Evolutionary conservation across 1,140 invertebrate species (phyloP).

Genomic region (Microplitis mediator): DNA sequence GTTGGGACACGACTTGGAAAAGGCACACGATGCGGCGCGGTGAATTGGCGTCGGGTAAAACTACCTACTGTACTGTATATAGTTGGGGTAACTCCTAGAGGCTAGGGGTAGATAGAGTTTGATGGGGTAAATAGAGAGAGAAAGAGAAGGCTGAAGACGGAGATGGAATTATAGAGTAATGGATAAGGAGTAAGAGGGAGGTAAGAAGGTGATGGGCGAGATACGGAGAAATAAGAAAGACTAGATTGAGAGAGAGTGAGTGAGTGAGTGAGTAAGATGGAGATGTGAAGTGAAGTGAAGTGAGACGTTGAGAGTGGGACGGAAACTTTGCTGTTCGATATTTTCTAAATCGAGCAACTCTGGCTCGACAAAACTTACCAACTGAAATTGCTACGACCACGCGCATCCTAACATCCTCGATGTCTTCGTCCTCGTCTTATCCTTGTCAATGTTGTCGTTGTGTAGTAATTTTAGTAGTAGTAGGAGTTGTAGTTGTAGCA

Average conservation of each 20-base stretch:
- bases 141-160: not conserved
- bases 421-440: not conserved
- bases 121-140: not conserved
- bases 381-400: constrained; percentile 23
- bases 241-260: not conserved
- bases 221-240: not conserved
- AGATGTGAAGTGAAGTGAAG: not conserved
- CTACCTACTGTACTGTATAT: not conserved
- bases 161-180: too few species aligned
- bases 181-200: not conserved
- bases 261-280: too few species aligned
- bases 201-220: not conserved
- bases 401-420: not conserved
- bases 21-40: constrained; percentile 17
- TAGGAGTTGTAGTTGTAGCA: too few species aligned
- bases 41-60: constrained; percentile 7
- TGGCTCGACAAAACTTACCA: constrained; percentile 7
- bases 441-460: not conserved
- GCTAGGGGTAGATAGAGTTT: not conserved
- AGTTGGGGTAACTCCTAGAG: too few species aligned
- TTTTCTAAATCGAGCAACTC: constrained; percentile 18
- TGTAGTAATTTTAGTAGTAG: not conserved
- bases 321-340: constrained; percentile 17
- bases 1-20: constrained; percentile 10
- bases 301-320: not conserved